Percentiles rank a stretch among this genome's conserved stretches.
Evolutionary conservation across 37 sponge, comb jelly and placozoan genomes (phyloP).

Genomic region (Beroe forskalii): DNA sequence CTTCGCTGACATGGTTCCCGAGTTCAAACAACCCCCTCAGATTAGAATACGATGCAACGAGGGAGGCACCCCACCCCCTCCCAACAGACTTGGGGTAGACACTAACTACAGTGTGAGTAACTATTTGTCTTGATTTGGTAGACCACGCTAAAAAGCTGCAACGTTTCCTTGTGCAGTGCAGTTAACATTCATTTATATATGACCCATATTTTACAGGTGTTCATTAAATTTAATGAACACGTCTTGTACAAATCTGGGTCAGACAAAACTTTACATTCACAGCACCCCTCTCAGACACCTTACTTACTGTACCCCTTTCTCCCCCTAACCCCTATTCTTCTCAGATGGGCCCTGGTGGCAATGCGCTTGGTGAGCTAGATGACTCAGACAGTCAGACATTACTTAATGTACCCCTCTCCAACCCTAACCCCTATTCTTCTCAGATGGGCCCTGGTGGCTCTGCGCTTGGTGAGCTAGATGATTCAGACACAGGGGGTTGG

Average conservation of each 20-base stretch:
- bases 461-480: slow-evolving; percentile 4
- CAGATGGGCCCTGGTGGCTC: not conserved
- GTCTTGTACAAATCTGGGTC: no score
- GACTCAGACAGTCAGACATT: not conserved
- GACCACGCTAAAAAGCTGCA: no score
- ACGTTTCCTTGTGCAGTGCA: no score
- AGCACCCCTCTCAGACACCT: no score
- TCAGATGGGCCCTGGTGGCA: not conserved
- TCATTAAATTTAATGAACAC: no score
- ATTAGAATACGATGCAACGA: not conserved
- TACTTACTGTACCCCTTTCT: not conserved
- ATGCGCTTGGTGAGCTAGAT: not conserved
- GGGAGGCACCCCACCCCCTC: not conserved
- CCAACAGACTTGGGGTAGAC: not conserved
- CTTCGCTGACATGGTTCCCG: slow-evolving; percentile 37
- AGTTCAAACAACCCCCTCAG: slow-evolving; percentile 28
- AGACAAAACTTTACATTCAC: no score
- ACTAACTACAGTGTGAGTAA: slow-evolving; percentile 4
- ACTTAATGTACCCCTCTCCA: not conserved
- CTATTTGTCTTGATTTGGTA: no score
- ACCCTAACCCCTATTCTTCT: no score
- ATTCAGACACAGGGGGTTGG: not conserved
- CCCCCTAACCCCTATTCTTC: no score
- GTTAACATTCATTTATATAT: no score
- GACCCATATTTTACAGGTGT: no score